These are phyloP conservation scores for Cephalotes varians DNA, from an alignment of 2,888 invertebrate genomes.

Conservation along the genomic window DNA sequence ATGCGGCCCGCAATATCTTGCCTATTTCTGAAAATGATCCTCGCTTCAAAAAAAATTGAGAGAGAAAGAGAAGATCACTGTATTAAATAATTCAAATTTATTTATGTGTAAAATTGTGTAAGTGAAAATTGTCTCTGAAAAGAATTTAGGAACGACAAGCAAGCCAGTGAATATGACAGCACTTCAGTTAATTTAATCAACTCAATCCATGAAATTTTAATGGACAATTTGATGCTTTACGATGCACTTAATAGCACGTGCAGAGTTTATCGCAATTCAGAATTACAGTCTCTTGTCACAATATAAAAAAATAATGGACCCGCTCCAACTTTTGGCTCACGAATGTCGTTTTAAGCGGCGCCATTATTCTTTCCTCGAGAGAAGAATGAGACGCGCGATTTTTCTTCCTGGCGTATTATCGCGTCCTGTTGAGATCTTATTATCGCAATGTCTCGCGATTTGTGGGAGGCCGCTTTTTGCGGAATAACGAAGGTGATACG, in stretches of 20 bases:
- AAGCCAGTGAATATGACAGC: no score
- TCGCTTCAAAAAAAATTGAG: no score
- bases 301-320: constrained; percentile 28
- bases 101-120: not conserved
- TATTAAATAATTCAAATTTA: no score
- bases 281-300: constrained; percentile 8
- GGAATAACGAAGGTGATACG: not conserved
- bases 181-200: constrained; percentile 13
- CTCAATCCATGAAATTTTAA: not conserved
- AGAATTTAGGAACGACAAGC: not conserved
- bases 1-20: no score
- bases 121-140: not conserved
- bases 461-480: not conserved
- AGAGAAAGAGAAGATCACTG: no score
- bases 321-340: constrained; percentile 1
- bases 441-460: not conserved
- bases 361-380: constrained; percentile 6
- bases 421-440: not conserved
- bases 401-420: constrained; percentile 13
- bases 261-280: constrained; percentile 23
- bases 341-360: constrained; percentile 10
- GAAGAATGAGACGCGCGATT: constrained; percentile 2
- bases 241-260: constrained; percentile 24
- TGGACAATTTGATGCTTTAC: constrained; percentile 7
- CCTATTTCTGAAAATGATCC: no score